phyloP scores from a whole-genome alignment of 2,797 vertebrate species.

The Acipenser transmontanus region DNA sequence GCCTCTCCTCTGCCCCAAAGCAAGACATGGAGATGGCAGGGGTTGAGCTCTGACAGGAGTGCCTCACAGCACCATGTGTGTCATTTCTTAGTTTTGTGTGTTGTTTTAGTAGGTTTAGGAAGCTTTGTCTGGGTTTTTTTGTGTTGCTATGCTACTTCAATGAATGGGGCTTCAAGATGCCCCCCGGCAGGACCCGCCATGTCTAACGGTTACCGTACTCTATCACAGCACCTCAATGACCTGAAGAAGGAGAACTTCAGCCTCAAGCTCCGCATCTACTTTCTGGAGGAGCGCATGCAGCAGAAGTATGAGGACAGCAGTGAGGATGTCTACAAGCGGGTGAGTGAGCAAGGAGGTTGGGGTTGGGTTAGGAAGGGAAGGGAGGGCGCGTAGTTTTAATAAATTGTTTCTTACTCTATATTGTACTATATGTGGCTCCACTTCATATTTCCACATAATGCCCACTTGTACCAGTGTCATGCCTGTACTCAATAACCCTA shows the following conservation, averaged over 20 bases:
- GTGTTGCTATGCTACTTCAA: slow-evolving; percentile 44
- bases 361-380: background rate
- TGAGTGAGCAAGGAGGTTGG: slow-evolving; percentile 48
- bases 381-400: background rate
- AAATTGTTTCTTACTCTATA: too few species aligned
- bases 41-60: slow-evolving; percentile 48
- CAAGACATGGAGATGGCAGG: slow-evolving; percentile 56
- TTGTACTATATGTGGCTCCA: too few species aligned
- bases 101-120: slow-evolving; percentile 22
- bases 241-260: slow-evolving; percentile 99
- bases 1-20: slow-evolving; percentile 44
- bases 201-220: slow-evolving; percentile 89
- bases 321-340: slow-evolving; percentile 77
- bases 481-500: too few species aligned
- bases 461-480: too few species aligned
- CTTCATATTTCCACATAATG: too few species aligned
- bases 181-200: slow-evolving; percentile 65
- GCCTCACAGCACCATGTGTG: slow-evolving; percentile 25
- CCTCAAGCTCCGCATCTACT: slow-evolving; percentile 95
- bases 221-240: slow-evolving; percentile 95
- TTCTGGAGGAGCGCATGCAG: slow-evolving; percentile 91
- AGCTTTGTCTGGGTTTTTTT: slow-evolving; percentile 18
- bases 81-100: slow-evolving; percentile 14
- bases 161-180: slow-evolving; percentile 47
- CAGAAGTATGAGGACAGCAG: slow-evolving; percentile 81